phyloP scores from a whole-genome alignment of 2,888 invertebrate genomes.

The Phortica okadai region DNA sequence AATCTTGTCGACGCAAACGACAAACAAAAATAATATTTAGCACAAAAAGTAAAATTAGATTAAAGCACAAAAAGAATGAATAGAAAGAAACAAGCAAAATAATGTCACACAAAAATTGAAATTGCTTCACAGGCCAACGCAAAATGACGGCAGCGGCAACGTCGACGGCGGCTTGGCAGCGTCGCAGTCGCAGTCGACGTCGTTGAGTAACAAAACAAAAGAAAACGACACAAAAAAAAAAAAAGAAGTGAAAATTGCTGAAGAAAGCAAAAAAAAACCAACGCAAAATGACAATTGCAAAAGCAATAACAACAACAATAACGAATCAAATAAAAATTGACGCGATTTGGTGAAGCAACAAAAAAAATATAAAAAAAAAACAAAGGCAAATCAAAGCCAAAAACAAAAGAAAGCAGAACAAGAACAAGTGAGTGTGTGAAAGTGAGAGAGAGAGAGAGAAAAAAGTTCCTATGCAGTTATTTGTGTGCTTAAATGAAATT shows the following conservation, averaged over 20 bases:
- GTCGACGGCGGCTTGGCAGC: background rate
- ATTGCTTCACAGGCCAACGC: background rate
- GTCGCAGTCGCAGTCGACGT: background rate
- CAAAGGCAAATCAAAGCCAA: conserved; percentile 19
- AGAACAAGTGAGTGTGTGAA: background rate
- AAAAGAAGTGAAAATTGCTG: conserved; percentile 10
- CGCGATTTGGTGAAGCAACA: background rate
- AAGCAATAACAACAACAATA: conserved; percentile 22
- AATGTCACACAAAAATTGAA: background rate
- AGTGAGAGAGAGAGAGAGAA: background rate
- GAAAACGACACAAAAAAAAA: conserved; percentile 31
- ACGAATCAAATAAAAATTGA: too few relatives aligned
- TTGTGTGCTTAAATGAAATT: conserved; percentile 75
- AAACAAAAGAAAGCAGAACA: conserved; percentile 9
- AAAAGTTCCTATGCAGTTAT: conserved; percentile 64
- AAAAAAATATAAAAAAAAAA: conserved; percentile 19
- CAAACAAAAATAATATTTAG: conserved; percentile 59
- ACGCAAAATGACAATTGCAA: conserved; percentile 18
- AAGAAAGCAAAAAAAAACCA: too few relatives aligned
- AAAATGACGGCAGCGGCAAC: conserved; percentile 1
- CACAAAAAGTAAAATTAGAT: conserved; percentile 29
- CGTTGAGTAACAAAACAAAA: background rate
- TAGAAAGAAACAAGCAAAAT: conserved; percentile 19
- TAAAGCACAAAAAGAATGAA: conserved; percentile 7
- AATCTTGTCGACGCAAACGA: background rate